Evolutionary conservation across 23 tunicate species (phyloP), one percentile per base, ranked within the genome.

Genomic region (Trididemnum clinides): DNA sequence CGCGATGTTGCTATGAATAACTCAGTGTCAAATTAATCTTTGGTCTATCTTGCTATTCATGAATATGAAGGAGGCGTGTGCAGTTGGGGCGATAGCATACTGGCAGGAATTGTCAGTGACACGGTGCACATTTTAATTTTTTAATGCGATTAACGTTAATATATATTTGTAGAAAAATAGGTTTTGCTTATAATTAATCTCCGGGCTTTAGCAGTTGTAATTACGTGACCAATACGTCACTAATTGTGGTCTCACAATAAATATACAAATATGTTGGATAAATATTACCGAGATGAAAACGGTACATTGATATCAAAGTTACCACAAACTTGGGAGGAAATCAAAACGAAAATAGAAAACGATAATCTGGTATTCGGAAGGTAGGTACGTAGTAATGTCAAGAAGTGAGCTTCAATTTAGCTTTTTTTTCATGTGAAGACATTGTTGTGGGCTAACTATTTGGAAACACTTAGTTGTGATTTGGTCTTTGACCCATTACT

Each of bases 261-360:
- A n/a, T n/a, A n/a, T n/a, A n/a, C n/a, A n/a, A n/a, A n/a, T n/a
- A n/a, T n/a, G n/a, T 15, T 15, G 33, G 21, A 28, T 6, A 50
- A 12, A 3, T 3, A 6, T 21, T 78, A 81, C 50, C 23, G 85
- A 22, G 85, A 81, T 28, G 74, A 20, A 2, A 21, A 81, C 51
- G 85, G 85, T 6, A n/a, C 30, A 1, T 28, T 81, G 4, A 33
- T 81, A 18, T 35, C 85, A 1, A 25, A 28, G 15, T 2, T 22
- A 6, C 37, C 51, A 7, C 51, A 34, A 4, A 62, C 85, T 6
- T 81, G 85, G 85, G 85, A 81, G 28, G 74, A 54, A 62, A 33
- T 35, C 29, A 59, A 81, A 25, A 19, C 3, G 1, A 62, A 64
- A 34, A 34, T 81, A 18, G 28, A 34, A 19, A 62, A 33, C 1